Conservation (phyloP, 2,888 invertebrate species). For the Galerucella nymphaeae region DNA sequence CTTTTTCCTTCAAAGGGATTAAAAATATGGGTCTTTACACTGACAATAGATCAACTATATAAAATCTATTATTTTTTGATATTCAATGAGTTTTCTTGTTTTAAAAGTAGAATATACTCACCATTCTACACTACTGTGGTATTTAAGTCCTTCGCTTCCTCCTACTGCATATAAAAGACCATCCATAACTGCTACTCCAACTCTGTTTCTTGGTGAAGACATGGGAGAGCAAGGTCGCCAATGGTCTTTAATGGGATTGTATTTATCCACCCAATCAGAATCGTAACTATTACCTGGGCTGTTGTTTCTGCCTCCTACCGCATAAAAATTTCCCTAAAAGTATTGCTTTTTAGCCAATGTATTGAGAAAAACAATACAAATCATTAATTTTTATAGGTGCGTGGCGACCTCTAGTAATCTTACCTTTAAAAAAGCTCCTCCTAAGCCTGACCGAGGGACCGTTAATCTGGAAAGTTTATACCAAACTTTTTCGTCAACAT, state of each 20-base stretch:
- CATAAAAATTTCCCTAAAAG: slow-evolving; percentile 83
- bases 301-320: slow-evolving; percentile 92
- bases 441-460: slow-evolving; percentile 88
- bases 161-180: slow-evolving; percentile 92
- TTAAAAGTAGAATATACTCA: slow-evolving; percentile 61
- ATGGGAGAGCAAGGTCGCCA: slow-evolving; percentile 91
- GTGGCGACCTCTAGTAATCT: neutral
- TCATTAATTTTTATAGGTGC: too few species aligned
- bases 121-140: slow-evolving; percentile 92
- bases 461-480: slow-evolving; percentile 83
- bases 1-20: too few species aligned
- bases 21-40: too few species aligned
- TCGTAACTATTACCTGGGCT: slow-evolving; percentile 88
- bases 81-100: too few species aligned
- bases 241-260: slow-evolving; percentile 85
- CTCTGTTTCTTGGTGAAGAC: slow-evolving; percentile 88
- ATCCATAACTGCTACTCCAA: slow-evolving; percentile 95
- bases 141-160: slow-evolving; percentile 86
- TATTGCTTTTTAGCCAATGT: neutral
- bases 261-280: slow-evolving; percentile 89
- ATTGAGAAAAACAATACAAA: too few species aligned
- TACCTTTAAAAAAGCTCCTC: slow-evolving; percentile 85
- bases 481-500: slow-evolving; percentile 89
- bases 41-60: too few species aligned
- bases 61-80: too few species aligned